Percentiles rank a stretch among this genome's conserved stretches.
These are phyloP conservation scores for Elmis aenea DNA, from an alignment of 2,888 invertebrate species.

Conservation along the genomic window DNA sequence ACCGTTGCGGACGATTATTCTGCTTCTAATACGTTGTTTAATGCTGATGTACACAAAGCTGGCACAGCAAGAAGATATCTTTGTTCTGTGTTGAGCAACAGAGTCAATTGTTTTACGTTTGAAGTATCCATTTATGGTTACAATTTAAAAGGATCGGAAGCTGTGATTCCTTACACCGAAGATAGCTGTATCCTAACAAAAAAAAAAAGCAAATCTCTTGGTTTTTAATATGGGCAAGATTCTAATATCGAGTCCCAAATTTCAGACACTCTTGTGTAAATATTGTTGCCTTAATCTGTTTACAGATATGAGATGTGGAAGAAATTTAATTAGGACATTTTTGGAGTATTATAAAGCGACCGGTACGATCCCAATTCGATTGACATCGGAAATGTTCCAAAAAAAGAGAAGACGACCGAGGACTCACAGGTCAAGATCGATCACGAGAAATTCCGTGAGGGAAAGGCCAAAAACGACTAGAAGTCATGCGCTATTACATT, in stretches of 20 bases:
- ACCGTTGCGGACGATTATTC: slow-evolving; percentile 87
- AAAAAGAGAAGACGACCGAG: slow-evolving; percentile 33
- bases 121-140: slow-evolving; percentile 92
- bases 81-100: slow-evolving; percentile 68
- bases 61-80: slow-evolving; percentile 85
- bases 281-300: too few species aligned
- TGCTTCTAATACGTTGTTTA: slow-evolving; percentile 82
- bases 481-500: slow-evolving; percentile 50
- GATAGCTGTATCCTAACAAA: slow-evolving; percentile 97
- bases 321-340: slow-evolving; percentile 71
- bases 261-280: too few species aligned
- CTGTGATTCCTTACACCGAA: slow-evolving; percentile 82
- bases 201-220: too few species aligned
- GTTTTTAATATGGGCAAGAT: too few species aligned
- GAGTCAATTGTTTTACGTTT: slow-evolving; percentile 82
- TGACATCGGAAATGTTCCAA: slow-evolving; percentile 44
- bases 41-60: slow-evolving; percentile 78
- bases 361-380: slow-evolving; percentile 58
- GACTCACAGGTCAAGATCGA: slow-evolving; percentile 34
- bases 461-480: slow-evolving; percentile 49
- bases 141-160: slow-evolving; percentile 62
- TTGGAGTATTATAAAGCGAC: slow-evolving; percentile 76
- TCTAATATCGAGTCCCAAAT: too few species aligned
- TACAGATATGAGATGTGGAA: slow-evolving; percentile 75
- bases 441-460: slow-evolving; percentile 43